Evolutionary conservation across 2,113 vertebrate genomes (phyloP), one percentile per base, ranked within the genome.

Genomic region (Tringa solitaria): DNA sequence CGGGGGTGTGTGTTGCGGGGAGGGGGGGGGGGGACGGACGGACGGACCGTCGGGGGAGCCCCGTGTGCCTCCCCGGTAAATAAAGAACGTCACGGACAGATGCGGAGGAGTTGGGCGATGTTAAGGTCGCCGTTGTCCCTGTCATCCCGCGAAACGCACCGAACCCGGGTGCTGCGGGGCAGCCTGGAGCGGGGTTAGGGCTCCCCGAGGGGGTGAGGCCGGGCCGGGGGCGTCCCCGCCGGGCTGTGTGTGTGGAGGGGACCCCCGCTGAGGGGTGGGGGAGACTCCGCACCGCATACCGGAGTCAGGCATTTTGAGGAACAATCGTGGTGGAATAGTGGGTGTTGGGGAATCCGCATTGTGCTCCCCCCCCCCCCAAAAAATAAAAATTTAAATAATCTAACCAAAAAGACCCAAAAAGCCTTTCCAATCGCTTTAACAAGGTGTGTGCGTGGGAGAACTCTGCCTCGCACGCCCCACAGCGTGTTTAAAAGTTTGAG

Each of bases 301-400:
- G 27, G 14, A 17, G 14, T 2, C 35, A 0, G 75, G 23, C 0
- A 0, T 45, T 79, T 14, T 27, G 60, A 51, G 70, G 46, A 41
- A 6, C 6, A 10, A 48, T 12, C 3, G 13, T 1, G 4, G 22
- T 46, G 6, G 50, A 12, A 1, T 15, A 2, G 43, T 4, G 19
- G 8, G 37, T 21, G 54, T 3, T 0, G 2, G 45, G 27, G 22
- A 15, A 24, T 4, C 45, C 19, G 1, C 2, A 3, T 12, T 63
- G 33, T 19, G 26, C 18, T 2, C 19, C 1, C 2, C 30, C 32
- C 56, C 19, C 28, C 15, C 16, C 51, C 8, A 14, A n/a, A n/a
- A 59, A n/a, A 10, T 18, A n/a, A 26, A 54, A 59, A 39, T 6
- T 11, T 8, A 28, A 23, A 27, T 26, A 26, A 8, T 5, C 3